Conservation (phyloP, 2,888 invertebrate genomes). For the Andrena minutula region DNA sequence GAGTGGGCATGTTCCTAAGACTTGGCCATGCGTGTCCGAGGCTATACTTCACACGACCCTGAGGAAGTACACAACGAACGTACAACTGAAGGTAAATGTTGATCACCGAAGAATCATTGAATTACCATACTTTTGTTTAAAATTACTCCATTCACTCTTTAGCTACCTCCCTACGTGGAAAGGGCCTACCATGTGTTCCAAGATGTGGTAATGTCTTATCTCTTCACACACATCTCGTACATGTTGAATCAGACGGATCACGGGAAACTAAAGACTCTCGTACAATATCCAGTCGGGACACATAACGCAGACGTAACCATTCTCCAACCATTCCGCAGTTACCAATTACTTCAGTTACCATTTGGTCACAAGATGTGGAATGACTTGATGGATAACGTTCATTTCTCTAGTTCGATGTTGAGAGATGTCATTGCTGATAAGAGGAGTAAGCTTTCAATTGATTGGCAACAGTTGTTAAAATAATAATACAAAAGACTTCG, state of each 20-base stretch:
- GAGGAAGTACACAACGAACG: conserved; percentile 80
- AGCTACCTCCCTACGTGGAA: conserved; percentile 67
- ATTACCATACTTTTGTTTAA: neutral
- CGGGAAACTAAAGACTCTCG: conserved; percentile 69
- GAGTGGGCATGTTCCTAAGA: conserved; percentile 70
- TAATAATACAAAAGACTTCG: too few relatives aligned
- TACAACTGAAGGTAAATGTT: conserved; percentile 75
- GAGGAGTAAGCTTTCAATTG: conserved; percentile 42
- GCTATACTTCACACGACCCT: conserved; percentile 76
- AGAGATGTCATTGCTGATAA: neutral
- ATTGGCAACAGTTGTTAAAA: neutral
- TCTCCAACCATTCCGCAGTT: conserved; percentile 74
- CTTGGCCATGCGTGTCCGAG: conserved; percentile 72
- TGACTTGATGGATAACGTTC: conserved; percentile 56
- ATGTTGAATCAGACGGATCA: conserved; percentile 67
- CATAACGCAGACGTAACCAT: conserved; percentile 73
- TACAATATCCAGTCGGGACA: conserved; percentile 73
- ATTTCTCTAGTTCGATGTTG: conserved; percentile 28
- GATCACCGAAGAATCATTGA: neutral
- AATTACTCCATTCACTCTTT: neutral
- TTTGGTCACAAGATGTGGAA: conserved; percentile 51
- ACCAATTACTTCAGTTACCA: conserved; percentile 48
- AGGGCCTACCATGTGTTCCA: conserved; percentile 47
- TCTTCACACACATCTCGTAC: conserved; percentile 63
- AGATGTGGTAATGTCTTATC: conserved; percentile 60